Conservation (phyloP, 1,140 invertebrate genomes). For the Drosophila bocqueti region DNA sequence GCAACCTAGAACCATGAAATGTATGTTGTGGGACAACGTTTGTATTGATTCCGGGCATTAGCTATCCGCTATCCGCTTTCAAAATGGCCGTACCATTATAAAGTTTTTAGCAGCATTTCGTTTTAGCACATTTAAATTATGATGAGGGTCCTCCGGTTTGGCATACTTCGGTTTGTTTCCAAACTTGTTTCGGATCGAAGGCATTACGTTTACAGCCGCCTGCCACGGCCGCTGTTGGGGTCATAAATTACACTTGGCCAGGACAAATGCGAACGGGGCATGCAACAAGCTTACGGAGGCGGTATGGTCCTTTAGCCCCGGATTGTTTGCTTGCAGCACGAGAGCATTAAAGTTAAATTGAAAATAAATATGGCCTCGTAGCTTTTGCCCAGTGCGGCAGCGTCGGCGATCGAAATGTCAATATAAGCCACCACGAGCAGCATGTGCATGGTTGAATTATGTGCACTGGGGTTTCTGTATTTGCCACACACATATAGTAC, state of each 20-base stretch:
- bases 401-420: slow-evolving; percentile 55
- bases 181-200: slow-evolving; percentile 44
- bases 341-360: slow-evolving; percentile 74
- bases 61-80: slow-evolving; percentile 32
- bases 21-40: slow-evolving; percentile 27
- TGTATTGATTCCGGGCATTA: slow-evolving; percentile 54
- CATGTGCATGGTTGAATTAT: slow-evolving; percentile 18
- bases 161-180: slow-evolving; percentile 1
- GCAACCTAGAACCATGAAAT: slow-evolving; percentile 29
- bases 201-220: slow-evolving; percentile 72
- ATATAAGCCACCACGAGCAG: slow-evolving; percentile 51
- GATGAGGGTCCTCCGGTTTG: slow-evolving; percentile 65
- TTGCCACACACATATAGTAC: neutral
- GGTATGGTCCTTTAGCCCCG: slow-evolving; percentile 22
- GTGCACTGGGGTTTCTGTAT: slow-evolving; percentile 5
- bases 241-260: slow-evolving; percentile 67
- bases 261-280: slow-evolving; percentile 59
- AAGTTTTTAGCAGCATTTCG: slow-evolving; percentile 63
- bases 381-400: slow-evolving; percentile 8
- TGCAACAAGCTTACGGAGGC: slow-evolving; percentile 60
- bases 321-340: slow-evolving; percentile 50
- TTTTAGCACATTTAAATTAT: slow-evolving; percentile 76
- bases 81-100: slow-evolving; percentile 60
- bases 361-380: slow-evolving; percentile 70
- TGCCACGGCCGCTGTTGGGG: slow-evolving; percentile 18